phyloP scores from a whole-genome alignment of 2,888 invertebrate genomes.

The Hedychridium roseum region DNA sequence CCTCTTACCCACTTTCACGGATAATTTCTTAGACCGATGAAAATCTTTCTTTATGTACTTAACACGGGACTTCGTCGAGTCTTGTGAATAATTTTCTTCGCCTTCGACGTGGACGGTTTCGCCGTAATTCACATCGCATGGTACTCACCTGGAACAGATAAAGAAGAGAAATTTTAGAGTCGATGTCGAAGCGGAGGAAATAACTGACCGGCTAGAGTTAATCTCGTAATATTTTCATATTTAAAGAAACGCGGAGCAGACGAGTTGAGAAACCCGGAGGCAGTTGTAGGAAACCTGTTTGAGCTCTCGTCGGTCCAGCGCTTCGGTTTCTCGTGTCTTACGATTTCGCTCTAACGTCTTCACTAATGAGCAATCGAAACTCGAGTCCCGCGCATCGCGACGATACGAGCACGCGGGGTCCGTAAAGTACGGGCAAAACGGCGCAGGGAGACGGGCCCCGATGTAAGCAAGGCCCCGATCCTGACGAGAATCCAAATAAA shows the following conservation, averaged over 20 bases:
- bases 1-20: no score
- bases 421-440: not conserved
- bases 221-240: slow-evolving; percentile 10
- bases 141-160: slow-evolving; percentile 24
- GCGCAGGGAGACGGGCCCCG: no score
- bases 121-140: slow-evolving; percentile 6
- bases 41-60: not conserved
- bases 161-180: slow-evolving; percentile 17
- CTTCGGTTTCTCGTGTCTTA: slow-evolving; percentile 20
- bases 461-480: no score
- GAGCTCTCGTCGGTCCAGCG: slow-evolving; percentile 16
- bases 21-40: no score
- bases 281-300: slow-evolving; percentile 25
- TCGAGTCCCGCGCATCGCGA: slow-evolving; percentile 9
- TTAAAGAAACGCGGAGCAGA: slow-evolving; percentile 9
- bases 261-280: slow-evolving; percentile 27
- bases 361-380: slow-evolving; percentile 36
- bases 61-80: not conserved
- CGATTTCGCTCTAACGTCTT: slow-evolving; percentile 35
- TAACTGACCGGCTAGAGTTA: slow-evolving; percentile 12
- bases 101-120: not conserved
- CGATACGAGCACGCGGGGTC: not conserved
- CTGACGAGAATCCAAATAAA: no score
- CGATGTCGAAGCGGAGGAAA: slow-evolving; percentile 7
- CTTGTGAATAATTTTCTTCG: not conserved